Conservation (phyloP, 2,797 vertebrate genomes). For the Eutrigla gurnardus region DNA sequence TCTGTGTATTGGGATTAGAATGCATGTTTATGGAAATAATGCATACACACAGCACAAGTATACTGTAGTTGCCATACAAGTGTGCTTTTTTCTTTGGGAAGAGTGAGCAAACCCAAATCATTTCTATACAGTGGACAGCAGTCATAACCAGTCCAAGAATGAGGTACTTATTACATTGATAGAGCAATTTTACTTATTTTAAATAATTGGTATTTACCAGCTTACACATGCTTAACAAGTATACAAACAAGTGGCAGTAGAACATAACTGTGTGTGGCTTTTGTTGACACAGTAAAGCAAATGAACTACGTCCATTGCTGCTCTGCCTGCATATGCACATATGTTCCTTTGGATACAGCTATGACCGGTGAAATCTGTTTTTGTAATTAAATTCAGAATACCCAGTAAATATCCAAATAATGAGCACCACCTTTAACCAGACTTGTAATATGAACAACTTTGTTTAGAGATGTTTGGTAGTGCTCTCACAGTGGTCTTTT, state of each 20-base stretch:
- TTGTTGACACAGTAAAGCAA: background rate
- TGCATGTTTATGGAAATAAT: background rate
- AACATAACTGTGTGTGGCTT: background rate
- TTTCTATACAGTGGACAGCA: background rate
- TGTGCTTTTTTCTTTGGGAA: background rate
- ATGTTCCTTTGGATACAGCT: background rate
- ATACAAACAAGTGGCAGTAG: background rate
- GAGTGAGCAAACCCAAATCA: background rate
- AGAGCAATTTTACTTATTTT: background rate
- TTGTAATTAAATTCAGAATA: background rate
- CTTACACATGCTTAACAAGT: background rate
- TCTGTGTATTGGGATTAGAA: background rate
- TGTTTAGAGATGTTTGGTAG: background rate
- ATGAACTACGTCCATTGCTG: background rate
- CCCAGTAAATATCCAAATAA: background rate
- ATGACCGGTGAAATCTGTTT: too few species aligned
- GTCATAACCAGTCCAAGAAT: background rate
- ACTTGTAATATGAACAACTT: background rate
- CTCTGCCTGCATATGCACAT: background rate
- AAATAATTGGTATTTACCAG: background rate
- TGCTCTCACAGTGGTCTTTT: too few species aligned
- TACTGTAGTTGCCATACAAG: background rate
- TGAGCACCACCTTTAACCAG: too few species aligned
- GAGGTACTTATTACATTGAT: background rate
- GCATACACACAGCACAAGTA: too few species aligned